Evolutionary conservation across 2,113 vertebrate species (phyloP).

Genomic region (Myotis lucifugus): DNA sequence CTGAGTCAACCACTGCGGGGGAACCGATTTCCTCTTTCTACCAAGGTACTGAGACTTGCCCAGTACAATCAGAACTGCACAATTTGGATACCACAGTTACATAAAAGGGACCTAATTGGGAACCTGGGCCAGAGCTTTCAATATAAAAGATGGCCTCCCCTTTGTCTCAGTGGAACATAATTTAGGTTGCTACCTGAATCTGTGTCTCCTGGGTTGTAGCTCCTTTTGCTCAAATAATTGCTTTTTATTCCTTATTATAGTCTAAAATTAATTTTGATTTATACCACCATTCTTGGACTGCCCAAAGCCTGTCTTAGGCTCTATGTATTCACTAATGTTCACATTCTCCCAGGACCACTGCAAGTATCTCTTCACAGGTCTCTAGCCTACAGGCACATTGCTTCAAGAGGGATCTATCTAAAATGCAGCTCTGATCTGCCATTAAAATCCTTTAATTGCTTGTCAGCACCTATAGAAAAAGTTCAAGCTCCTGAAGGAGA

Average conservation of each 20-base stretch:
- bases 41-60: neutral
- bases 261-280: neutral
- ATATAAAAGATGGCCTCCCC: neutral
- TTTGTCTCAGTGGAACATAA: neutral
- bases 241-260: neutral
- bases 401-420: neutral
- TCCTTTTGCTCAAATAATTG: neutral
- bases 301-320: neutral
- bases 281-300: neutral
- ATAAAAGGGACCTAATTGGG: neutral
- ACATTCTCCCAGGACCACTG: neutral
- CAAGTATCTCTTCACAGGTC: neutral
- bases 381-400: neutral
- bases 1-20: neutral
- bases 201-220: neutral
- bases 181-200: neutral
- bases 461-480: neutral
- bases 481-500: neutral
- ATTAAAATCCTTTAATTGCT: constrained; percentile 14
- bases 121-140: neutral
- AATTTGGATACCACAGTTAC: neutral
- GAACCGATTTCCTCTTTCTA: neutral
- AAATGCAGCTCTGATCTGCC: neutral
- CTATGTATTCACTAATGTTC: neutral
- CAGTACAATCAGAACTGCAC: neutral